These are phyloP conservation scores for Hyaena hyaena DNA, from an alignment of 2,113 vertebrate species.

Conservation along the genomic window DNA sequence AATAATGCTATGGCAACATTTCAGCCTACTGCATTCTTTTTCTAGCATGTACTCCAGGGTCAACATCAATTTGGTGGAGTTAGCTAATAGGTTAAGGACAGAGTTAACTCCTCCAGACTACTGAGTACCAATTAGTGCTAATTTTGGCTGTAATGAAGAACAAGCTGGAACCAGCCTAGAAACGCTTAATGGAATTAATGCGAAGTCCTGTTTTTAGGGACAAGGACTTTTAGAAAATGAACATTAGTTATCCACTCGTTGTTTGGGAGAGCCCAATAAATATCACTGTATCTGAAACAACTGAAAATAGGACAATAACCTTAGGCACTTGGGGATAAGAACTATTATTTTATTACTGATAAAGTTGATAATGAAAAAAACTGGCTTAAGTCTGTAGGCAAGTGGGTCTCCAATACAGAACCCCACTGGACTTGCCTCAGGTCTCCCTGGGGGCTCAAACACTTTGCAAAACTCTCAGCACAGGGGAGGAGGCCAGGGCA, in stretches of 20 bases:
- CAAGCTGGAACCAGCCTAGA: conserved; percentile 1
- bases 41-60: conserved; percentile 1
- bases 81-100: conserved; percentile 63
- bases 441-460: neutral
- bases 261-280: neutral
- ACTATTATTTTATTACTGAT: neutral
- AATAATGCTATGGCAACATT: neutral
- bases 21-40: neutral
- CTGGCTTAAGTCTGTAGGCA: neutral
- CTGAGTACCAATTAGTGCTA: conserved; percentile 45
- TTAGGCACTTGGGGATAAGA: neutral
- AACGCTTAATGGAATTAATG: conserved; percentile 39
- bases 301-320: neutral
- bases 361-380: neutral
- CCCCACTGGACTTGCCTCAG: neutral
- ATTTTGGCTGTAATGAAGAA: conserved; percentile 44
- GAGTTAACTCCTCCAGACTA: conserved; percentile 26
- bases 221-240: conserved; percentile 14
- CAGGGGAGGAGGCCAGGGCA: neutral
- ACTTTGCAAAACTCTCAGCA: neutral
- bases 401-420: neutral
- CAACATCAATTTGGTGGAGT: conserved; percentile 9
- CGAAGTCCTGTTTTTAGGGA: neutral
- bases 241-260: neutral
- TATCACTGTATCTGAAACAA: neutral